Evolutionary conservation across 35 echinoderm and acorn worm genomes (phyloP).

Genomic region (Heliocidaris erythrogramma): DNA sequence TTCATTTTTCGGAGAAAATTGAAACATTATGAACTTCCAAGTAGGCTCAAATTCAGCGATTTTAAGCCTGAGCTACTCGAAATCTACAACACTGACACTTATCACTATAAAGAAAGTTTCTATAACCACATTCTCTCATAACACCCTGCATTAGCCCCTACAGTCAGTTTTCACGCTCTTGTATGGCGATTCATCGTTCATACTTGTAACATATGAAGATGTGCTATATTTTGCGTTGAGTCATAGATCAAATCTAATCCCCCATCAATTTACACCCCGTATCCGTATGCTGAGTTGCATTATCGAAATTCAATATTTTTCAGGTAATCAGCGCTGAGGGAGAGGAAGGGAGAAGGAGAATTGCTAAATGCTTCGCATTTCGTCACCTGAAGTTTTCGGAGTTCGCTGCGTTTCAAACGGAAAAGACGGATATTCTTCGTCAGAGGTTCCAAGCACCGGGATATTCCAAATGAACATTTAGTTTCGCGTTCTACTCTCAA

Average conservation of each 20-base stretch:
- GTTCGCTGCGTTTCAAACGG: background rate
- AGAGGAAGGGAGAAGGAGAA: background rate
- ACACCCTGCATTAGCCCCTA: background rate
- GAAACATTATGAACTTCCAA: too few species aligned
- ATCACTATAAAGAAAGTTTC: too few species aligned
- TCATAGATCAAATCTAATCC: background rate
- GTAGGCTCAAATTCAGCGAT: too few species aligned
- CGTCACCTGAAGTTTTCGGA: background rate
- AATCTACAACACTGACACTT: too few species aligned
- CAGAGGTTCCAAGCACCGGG: background rate
- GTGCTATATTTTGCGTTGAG: background rate
- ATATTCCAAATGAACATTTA: background rate
- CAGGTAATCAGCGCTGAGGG: background rate
- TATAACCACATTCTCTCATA: too few species aligned
- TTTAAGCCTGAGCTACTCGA: too few species aligned
- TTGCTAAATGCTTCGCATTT: background rate
- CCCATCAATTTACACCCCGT: background rate
- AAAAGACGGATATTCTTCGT: background rate
- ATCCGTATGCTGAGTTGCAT: background rate
- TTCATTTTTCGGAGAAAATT: too few species aligned
- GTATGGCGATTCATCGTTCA: background rate
- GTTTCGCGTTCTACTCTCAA: background rate
- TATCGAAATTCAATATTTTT: conserved; percentile 6
- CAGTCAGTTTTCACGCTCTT: background rate
- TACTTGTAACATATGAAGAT: background rate